phyloP scores from a whole-genome alignment of 2,888 invertebrate genomes.

The Calameuta filiformis region DNA sequence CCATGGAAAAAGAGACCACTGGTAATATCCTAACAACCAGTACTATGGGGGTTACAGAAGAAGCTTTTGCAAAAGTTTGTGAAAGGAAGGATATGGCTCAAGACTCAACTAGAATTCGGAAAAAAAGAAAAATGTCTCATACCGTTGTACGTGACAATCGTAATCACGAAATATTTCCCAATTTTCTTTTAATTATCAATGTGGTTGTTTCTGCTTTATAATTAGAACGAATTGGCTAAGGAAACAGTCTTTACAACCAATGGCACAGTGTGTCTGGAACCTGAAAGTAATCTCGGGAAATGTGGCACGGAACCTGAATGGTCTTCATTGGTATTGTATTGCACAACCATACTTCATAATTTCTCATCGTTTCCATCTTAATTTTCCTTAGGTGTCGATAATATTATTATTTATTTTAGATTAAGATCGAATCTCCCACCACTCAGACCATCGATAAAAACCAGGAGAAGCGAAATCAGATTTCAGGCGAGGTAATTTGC shows the following conservation, averaged over 20 bases:
- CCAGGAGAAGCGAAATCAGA: constrained; percentile 6
- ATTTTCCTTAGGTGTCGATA: not conserved
- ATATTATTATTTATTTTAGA: constrained; percentile 31
- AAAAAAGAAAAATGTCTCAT: constrained; percentile 35
- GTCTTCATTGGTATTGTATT: constrained; percentile 15
- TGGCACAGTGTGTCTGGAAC: constrained; percentile 23
- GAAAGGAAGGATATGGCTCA: constrained; percentile 7
- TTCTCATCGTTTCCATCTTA: not conserved
- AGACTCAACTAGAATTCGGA: constrained; percentile 26
- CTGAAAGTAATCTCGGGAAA: constrained; percentile 21
- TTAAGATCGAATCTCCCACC: constrained; percentile 56
- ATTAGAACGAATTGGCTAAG: constrained; percentile 38
- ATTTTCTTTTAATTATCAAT: not conserved
- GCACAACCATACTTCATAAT: not conserved
- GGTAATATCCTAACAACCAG: not conserved
- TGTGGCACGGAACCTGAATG: constrained; percentile 21
- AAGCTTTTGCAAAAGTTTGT: not conserved
- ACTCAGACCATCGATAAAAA: constrained; percentile 52
- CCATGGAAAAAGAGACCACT: not conserved
- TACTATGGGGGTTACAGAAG: not conserved
- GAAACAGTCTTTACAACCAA: constrained; percentile 35
- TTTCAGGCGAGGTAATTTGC: constrained; percentile 1
- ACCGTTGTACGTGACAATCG: constrained; percentile 26
- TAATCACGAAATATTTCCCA: not conserved
- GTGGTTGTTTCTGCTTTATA: not conserved